These are phyloP conservation scores for Sebastes aleutianus DNA, from an alignment of 2,797 vertebrate species.

Conservation along the genomic window DNA sequence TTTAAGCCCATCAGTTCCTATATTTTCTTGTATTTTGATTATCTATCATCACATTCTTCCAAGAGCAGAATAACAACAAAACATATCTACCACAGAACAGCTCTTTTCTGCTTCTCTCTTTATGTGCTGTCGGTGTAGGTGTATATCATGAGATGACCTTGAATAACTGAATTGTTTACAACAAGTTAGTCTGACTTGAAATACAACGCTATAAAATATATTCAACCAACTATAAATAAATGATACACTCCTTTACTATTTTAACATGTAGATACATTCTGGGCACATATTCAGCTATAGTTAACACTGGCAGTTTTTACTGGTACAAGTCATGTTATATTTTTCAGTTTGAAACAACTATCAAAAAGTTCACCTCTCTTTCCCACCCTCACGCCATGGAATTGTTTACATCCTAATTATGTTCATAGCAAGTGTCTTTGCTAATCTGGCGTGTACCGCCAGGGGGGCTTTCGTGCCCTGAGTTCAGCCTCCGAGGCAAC, in stretches of 20 bases:
- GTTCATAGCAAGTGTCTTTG: background rate
- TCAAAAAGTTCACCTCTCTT: background rate
- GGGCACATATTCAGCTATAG: background rate
- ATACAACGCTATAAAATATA: background rate
- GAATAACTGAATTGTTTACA: background rate
- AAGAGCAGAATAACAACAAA: background rate
- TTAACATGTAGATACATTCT: background rate
- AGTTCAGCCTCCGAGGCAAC: conserved; percentile 30
- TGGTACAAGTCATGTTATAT: background rate
- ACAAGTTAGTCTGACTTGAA: background rate
- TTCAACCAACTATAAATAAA: background rate
- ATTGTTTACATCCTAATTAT: background rate
- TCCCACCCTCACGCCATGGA: background rate
- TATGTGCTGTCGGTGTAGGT: background rate
- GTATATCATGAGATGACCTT: background rate
- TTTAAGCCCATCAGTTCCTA: background rate
- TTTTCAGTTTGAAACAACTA: background rate
- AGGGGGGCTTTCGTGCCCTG: background rate
- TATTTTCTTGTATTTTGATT: background rate
- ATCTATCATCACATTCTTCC: background rate
- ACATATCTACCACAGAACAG: background rate
- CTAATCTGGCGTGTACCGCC: background rate
- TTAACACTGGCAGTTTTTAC: background rate
- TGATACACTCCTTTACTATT: background rate
- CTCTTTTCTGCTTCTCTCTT: background rate